Conservation (phyloP, 2,888 invertebrate species). For the Ptilodon capucinus region DNA sequence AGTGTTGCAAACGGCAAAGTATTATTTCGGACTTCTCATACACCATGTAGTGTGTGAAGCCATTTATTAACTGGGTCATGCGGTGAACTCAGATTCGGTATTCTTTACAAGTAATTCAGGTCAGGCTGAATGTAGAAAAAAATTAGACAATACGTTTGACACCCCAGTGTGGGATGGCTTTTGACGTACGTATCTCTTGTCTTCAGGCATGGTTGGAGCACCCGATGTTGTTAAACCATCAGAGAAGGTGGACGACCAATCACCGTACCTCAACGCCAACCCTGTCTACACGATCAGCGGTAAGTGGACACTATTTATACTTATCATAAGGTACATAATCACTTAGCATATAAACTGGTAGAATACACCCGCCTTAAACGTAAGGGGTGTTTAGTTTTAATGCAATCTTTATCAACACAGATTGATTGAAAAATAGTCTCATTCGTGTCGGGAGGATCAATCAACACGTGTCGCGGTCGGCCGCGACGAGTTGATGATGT, state of each 20-base stretch:
- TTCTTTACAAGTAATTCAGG: not conserved
- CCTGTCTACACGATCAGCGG: slow-evolving; percentile 76
- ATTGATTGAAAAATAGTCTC: too few species aligned
- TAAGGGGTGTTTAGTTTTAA: too few species aligned
- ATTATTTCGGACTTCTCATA: too few species aligned
- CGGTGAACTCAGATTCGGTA: not conserved
- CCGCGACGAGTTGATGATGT: too few species aligned
- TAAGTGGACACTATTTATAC: slow-evolving; percentile 39
- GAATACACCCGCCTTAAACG: too few species aligned
- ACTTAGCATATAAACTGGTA: too few species aligned
- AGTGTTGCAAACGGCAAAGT: too few species aligned
- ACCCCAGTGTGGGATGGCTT: too few species aligned
- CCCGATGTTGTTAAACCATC: slow-evolving; percentile 67
- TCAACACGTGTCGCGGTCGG: too few species aligned
- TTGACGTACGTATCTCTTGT: not conserved
- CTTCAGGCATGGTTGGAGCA: slow-evolving; percentile 76
- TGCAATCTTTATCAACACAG: too few species aligned
- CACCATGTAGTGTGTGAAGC: not conserved
- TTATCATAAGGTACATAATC: not conserved
- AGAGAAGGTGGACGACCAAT: slow-evolving; percentile 64
- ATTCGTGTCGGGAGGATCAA: too few species aligned
- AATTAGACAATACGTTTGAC: too few species aligned
- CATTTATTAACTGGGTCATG: not conserved
- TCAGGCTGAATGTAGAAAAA: not conserved
- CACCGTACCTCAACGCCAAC: slow-evolving; percentile 63